Evolutionary conservation across 2,797 vertebrate species (phyloP), one percentile per base, ranked within the genome.

Genomic region (Notolabrus celidotus): DNA sequence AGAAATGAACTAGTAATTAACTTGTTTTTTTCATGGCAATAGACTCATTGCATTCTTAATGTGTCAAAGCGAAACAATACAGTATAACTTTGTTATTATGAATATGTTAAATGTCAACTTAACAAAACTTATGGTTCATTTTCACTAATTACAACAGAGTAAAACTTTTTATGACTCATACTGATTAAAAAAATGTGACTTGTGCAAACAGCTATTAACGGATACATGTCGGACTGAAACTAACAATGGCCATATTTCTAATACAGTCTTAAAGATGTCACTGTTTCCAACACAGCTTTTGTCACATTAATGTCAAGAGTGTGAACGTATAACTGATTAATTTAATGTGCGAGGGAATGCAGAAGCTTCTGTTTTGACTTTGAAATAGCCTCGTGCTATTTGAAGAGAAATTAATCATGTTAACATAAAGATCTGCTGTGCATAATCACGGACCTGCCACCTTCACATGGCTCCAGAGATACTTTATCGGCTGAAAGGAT

Each of bases 401-500:
- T 46, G 25, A 6, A 10, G 23, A 12, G 16, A 29, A 65, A 71
- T 46, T 54, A 63, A 59, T 77, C 60, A 62, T 62, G 34, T 38
- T 41, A 27, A 52, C 33, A 10, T 0, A 10, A 51, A 23, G 27
- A 33, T 62, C 20, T 16, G 42, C 9, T 56, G 7, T 39, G 33
- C n/a, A 19, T 66, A 62, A 62, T 67, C 25, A 22, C 60, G 33
- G 55, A 68, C 52, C 61, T 71, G 51, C 25, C 5, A 20, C 71
- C 42, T 79, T 74, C 54, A 43, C 16, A 25, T 36, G 22, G 8
- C 36, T 78, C 36, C 33, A 59, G 49, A 55, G 57, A 69, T 63
- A 74, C 39, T 61, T 80, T 79, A 76, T 76, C 54, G 72, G 50
- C 29, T 47, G n/a, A 63, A 55, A 70, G 17, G 23, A 12, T 62